A percentile compares a stretch with the other conserved stretches of the same genome.
phyloP scores from a whole-genome alignment of 2,797 vertebrate species.

The Lepidocolaptes lacrymiger region DNA sequence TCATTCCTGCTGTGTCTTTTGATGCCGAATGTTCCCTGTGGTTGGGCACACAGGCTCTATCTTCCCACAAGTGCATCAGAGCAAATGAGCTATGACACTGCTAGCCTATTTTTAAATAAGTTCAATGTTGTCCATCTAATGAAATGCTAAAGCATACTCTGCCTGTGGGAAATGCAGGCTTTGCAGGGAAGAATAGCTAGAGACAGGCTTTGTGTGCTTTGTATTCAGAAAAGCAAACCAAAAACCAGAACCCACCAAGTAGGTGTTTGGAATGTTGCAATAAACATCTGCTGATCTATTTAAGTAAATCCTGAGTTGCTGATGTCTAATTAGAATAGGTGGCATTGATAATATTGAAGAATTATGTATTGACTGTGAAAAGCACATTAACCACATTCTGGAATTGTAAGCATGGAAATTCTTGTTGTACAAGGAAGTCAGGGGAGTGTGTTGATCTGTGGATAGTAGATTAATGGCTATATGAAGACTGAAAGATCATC shows the following conservation, averaged over 20 bases:
- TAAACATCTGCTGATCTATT: neutral
- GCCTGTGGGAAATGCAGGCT: constrained; percentile 9
- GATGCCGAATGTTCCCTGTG: neutral
- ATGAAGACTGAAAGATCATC: neutral
- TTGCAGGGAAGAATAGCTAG: neutral
- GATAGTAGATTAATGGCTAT: neutral
- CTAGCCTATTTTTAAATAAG: constrained; percentile 49
- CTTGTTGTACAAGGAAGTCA: neutral
- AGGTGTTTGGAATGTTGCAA: neutral
- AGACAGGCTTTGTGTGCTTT: neutral
- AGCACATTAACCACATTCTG: neutral
- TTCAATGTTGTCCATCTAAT: constrained; percentile 14
- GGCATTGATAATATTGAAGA: neutral
- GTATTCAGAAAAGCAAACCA: neutral
- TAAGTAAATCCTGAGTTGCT: neutral
- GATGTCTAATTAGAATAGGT: neutral
- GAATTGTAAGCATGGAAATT: neutral
- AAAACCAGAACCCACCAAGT: neutral
- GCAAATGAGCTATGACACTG: constrained; percentile 56
- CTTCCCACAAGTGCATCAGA: constrained; percentile 3
- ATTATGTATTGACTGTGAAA: neutral
- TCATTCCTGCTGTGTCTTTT: constrained; percentile 12
- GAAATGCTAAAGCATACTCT: constrained; percentile 1
- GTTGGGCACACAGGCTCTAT: neutral
- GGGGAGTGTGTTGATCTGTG: neutral